Base-by-base conservation (phyloP, 2,888 invertebrate species). In the Arge pagana region DNA sequence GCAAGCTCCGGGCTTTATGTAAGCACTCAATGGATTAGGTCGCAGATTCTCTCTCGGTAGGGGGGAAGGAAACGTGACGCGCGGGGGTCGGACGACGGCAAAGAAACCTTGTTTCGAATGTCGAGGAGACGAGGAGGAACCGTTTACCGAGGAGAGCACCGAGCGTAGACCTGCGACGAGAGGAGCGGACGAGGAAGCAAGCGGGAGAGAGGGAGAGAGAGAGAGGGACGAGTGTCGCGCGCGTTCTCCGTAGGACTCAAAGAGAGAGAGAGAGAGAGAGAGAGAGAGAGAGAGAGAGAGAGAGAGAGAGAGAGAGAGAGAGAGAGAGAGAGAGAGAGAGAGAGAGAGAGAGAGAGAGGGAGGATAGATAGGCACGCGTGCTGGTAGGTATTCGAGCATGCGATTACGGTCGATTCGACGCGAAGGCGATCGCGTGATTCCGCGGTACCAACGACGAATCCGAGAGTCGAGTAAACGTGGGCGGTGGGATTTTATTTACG, bases 21-120 rank as follows among this genome's bases (percentile, higher is more conserved):
- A 42, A 53, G 56, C 54, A 58, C 66, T 65, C 68, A 54, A 64
- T 58, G 52, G 61, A 59, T 67, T 59, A 60, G 42, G 54, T 45
- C 50, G 53, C 45, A 40, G 53, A 57, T 58, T 60, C 45, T 45
- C 45, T 45, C 24, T n/a, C n/a, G n/a, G n/a, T n/a, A n/a, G n/a
- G n/a, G n/a, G n/a, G n/a, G n/a, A n/a, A n/a, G n/a, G n/a, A n/a
- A n/a, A n/a, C n/a, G n/a, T n/a, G n/a, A n/a, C n/a, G n/a, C n/a
- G n/a, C n/a, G n/a, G n/a, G 23, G n/a, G 37, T 37, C 37, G 37
- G 37, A 15, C n/a, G n/a, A 39, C 48, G 28, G 31, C 11, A 43
- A 50, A 37, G 31, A 33, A 48, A 41, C 18, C 48, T 23, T 42
- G 37, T 33, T 48, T 36, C 13, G 49, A 39, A 23, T 42, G 39